Evolutionary conservation across 2,888 invertebrate genomes (phyloP).

Genomic region (Ophonus ardosiacus): DNA sequence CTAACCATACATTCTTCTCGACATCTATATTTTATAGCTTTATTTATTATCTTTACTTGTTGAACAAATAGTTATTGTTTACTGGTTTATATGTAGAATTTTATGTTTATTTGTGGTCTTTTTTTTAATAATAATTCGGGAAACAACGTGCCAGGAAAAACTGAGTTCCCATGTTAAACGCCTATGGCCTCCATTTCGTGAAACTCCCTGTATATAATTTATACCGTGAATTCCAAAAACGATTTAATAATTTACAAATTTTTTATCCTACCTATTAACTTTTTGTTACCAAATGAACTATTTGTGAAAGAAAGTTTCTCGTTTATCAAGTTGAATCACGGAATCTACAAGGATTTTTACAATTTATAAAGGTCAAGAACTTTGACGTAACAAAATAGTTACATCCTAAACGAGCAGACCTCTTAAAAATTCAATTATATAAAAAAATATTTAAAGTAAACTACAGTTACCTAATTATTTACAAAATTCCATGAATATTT

Average conservation of each 20-base stretch:
- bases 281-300: not conserved
- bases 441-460: not conserved
- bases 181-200: too few relatives aligned
- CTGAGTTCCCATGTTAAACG: too few relatives aligned
- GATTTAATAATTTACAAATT: not conserved
- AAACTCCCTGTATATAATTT: too few relatives aligned
- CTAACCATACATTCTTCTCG: too few relatives aligned
- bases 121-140: too few relatives aligned
- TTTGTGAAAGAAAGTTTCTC: not conserved
- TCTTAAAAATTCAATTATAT: conserved; percentile 11
- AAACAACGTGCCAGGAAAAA: too few relatives aligned
- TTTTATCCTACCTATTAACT: not conserved
- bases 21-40: too few relatives aligned
- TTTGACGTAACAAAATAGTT: conserved; percentile 10
- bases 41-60: too few relatives aligned
- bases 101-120: too few relatives aligned
- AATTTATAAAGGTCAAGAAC: conserved; percentile 31
- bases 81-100: too few relatives aligned
- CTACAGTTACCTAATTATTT: conserved; percentile 20
- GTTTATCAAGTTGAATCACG: conserved; percentile 21
- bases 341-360: conserved; percentile 2
- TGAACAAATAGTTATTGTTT: too few relatives aligned
- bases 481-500: conserved; percentile 28
- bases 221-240: too few relatives aligned
- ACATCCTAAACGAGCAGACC: not conserved